These are phyloP conservation scores for Brienomyrus brachyistius DNA, from an alignment of 2,113 vertebrate genomes.

Conservation along the genomic window DNA sequence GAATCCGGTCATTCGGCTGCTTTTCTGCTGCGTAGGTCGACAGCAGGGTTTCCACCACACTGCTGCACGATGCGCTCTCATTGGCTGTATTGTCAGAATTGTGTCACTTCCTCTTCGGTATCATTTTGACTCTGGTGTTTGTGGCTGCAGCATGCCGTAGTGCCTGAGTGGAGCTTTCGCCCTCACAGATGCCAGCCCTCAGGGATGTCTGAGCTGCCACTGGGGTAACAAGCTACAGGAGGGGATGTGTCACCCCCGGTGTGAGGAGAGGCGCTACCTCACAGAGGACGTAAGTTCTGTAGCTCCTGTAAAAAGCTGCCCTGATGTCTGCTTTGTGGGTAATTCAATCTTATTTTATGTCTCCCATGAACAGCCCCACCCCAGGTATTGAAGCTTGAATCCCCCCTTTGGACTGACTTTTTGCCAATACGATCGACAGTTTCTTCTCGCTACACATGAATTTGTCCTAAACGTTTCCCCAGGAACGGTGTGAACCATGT, in stretches of 20 bases:
- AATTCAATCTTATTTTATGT: not conserved
- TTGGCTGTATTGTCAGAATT: not conserved
- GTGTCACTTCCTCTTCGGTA: not conserved
- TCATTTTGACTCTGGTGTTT: not conserved
- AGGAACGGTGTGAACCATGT: constrained; percentile 60
- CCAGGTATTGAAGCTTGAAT: not conserved
- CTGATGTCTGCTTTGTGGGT: not conserved
- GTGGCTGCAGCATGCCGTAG: not conserved
- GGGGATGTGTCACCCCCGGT: constrained; percentile 55
- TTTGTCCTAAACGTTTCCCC: not conserved
- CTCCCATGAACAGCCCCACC: not conserved
- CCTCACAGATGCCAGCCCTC: constrained; percentile 55
- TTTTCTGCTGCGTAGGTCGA: not conserved
- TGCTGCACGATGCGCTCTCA: not conserved
- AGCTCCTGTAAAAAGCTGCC: not conserved
- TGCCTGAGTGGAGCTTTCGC: not conserved
- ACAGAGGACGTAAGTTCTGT: constrained; percentile 47
- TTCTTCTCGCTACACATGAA: not conserved
- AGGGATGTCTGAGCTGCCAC: constrained; percentile 57
- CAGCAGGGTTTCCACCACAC: not conserved
- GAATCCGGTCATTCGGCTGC: not conserved
- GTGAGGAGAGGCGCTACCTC: constrained; percentile 57
- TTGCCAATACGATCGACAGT: not conserved
- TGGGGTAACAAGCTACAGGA: constrained; percentile 50
- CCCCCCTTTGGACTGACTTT: not conserved